Conservation (phyloP, 2,797 vertebrate genomes). For the Pachyuromys duprasi region DNA sequence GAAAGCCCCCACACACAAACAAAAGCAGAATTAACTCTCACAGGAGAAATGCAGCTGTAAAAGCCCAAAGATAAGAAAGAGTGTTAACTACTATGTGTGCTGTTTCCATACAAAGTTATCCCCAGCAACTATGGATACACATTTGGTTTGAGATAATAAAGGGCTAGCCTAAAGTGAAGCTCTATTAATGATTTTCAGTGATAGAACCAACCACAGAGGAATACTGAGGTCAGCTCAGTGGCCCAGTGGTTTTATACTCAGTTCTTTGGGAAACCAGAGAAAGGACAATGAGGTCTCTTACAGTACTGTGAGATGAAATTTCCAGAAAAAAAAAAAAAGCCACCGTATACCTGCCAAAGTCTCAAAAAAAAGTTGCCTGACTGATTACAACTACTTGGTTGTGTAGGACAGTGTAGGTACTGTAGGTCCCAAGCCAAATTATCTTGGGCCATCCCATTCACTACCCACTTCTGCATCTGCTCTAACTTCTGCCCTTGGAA, state of each 20-base stretch:
- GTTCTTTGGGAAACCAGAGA: background rate
- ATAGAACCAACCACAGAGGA: background rate
- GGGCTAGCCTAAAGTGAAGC: background rate
- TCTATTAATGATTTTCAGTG: background rate
- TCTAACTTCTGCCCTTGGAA: too few relatives aligned
- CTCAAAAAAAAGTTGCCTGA: background rate
- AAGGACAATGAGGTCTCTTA: constrained; percentile 1
- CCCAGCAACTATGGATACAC: background rate
- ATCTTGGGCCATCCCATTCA: background rate
- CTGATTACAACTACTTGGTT: background rate
- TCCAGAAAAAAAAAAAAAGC: background rate
- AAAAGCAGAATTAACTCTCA: constrained; percentile 8
- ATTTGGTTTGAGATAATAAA: constrained; percentile 3
- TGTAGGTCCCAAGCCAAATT: background rate
- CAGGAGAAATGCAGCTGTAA: background rate
- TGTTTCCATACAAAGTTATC: background rate
- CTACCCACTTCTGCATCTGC: background rate
- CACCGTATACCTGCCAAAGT: background rate
- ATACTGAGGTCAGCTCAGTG: background rate
- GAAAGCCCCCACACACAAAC: constrained; percentile 4
- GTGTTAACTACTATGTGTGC: background rate
- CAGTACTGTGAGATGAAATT: background rate
- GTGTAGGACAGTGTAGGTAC: background rate
- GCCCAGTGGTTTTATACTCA: background rate
- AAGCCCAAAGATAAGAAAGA: background rate